Evolutionary conservation across 1,140 invertebrate genomes (phyloP), one percentile per base, ranked within the genome.

Genomic region (Conopomorpha cramerella): DNA sequence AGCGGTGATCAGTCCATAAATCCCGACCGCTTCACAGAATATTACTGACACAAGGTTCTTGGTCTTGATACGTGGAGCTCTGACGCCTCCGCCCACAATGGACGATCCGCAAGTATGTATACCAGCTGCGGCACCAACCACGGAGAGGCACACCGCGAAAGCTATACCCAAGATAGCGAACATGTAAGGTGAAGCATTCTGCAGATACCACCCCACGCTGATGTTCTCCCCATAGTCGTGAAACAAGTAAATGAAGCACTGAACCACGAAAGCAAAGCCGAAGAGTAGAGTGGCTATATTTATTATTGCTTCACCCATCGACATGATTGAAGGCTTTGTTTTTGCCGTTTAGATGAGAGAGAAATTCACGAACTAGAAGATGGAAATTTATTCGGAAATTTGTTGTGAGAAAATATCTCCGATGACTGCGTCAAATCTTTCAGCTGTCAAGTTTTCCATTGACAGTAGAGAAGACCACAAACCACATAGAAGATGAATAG

Each of bases 11-110:
- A 96, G 84, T 8, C 94, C 94, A 72, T 96, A 96, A 71, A 96
- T 96, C 29, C 94, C 94, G 0, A 96, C 94, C 51, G 94, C 94
- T 79, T 96, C 94, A 68, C 94, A 96, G 80, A 96, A 96, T 65
- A 96, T 96, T 51, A 96, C 93, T 29, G 92, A 95, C 49, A 98
- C 95, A 38, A 98, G 82, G 78, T 98, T 98, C 70, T 98, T 98
- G 13, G 95, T 98, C 72, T 96, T 93, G 57, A 98, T 98, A 44
- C 95, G 79, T 2, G 96, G 95, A n/a, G 95, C 92, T 77, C 96
- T 96, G 0, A 98, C 95, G 53, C 95, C 96, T 43, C 88, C 95
- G 32, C 95, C 95, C 33, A 97, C 74, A 53, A 98, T 98, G 45
- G 91, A 95, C 1, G 89, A 85, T 29, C 95, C 95, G 15, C 93